Evolutionary conservation across 1,140 invertebrate species (phyloP).

Genomic region (Odontomachus brunneus): DNA sequence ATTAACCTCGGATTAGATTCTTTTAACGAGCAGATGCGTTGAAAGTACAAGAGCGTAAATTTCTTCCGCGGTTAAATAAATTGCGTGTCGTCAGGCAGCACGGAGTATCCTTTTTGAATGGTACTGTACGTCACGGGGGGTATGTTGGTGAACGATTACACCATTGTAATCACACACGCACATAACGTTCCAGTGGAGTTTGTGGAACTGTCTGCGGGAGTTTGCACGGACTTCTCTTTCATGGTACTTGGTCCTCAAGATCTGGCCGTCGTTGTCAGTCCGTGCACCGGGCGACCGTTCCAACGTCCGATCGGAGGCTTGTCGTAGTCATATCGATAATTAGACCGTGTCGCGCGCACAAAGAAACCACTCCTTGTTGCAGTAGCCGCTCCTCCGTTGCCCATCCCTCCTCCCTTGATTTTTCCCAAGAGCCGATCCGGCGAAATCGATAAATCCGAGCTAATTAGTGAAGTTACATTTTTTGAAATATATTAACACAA

Average conservation of each 20-base stretch:
- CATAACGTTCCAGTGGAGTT: constrained; percentile 29
- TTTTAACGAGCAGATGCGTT: too few species aligned
- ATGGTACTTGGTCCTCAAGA: constrained; percentile 56
- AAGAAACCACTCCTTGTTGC: constrained; percentile 67
- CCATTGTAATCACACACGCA: constrained; percentile 45
- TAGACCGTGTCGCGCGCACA: constrained; percentile 67
- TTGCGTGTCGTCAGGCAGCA: too few species aligned
- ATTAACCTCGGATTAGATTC: too few species aligned
- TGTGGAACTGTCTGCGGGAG: constrained; percentile 58
- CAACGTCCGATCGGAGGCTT: constrained; percentile 54
- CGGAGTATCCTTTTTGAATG: constrained; percentile 24
- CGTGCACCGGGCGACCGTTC: constrained; percentile 5
- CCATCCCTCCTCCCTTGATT: neutral
- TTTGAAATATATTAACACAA: too few species aligned
- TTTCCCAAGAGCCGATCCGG: neutral
- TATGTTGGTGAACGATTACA: constrained; percentile 53
- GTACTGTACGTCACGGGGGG: constrained; percentile 7
- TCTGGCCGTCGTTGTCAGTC: constrained; percentile 56
- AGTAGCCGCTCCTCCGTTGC: constrained; percentile 55
- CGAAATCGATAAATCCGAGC: neutral
- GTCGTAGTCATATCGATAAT: constrained; percentile 67
- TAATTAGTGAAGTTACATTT: too few species aligned
- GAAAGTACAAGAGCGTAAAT: too few species aligned
- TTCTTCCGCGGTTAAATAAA: too few species aligned
- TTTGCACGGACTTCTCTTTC: constrained; percentile 62